These are phyloP conservation scores for Pipistrellus kuhlii DNA, from an alignment of 2,797 vertebrate species.

Conservation along the genomic window DNA sequence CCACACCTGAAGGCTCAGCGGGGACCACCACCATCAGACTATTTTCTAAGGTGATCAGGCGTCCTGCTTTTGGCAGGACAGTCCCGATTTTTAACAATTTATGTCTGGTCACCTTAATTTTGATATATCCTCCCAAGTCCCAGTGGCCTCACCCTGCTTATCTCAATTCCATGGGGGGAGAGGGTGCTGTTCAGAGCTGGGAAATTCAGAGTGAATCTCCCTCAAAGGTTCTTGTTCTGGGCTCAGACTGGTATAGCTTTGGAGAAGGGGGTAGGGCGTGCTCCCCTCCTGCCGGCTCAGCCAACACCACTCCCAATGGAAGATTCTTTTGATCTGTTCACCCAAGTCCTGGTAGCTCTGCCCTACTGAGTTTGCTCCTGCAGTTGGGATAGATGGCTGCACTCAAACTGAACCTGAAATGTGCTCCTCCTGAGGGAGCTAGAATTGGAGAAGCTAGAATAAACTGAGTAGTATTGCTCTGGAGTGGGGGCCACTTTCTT, in stretches of 20 bases:
- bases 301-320: not conserved
- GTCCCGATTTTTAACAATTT: no score
- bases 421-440: not conserved
- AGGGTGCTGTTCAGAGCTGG: not conserved
- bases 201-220: not conserved
- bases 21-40: not conserved
- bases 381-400: not conserved
- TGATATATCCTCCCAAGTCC: not conserved
- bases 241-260: not conserved
- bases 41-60: not conserved
- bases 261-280: not conserved
- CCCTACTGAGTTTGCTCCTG: not conserved
- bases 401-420: not conserved
- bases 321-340: not conserved
- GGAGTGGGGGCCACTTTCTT: not conserved
- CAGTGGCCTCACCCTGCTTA: not conserved
- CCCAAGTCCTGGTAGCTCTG: not conserved
- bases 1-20: not conserved
- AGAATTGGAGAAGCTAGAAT: not conserved
- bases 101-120: not conserved
- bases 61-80: no score
- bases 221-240: not conserved
- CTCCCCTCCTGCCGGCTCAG: not conserved
- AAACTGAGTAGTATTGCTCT: not conserved
- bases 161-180: not conserved